Conservation (phyloP, 2,797 vertebrate genomes). For the Galago senegalensis region DNA sequence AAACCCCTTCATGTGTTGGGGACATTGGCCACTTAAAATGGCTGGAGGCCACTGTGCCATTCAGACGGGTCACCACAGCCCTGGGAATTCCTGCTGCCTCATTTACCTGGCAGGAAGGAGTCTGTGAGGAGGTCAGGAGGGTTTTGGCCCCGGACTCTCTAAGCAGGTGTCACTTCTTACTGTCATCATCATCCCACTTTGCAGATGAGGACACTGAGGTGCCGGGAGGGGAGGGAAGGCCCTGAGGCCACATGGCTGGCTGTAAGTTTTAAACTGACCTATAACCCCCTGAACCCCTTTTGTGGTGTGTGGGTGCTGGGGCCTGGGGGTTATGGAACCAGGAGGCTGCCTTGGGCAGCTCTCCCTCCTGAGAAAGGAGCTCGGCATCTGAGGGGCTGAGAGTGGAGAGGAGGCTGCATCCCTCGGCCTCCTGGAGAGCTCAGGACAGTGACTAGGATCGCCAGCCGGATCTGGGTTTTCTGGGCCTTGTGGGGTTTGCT, state of each 20-base stretch:
- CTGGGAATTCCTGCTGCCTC: background rate
- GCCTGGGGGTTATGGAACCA: background rate
- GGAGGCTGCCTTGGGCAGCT: background rate
- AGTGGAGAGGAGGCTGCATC: too few relatives aligned
- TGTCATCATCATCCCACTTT: background rate
- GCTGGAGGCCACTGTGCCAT: background rate
- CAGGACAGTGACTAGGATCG: too few relatives aligned
- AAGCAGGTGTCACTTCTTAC: background rate
- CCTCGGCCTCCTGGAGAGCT: too few relatives aligned
- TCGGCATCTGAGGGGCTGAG: too few relatives aligned
- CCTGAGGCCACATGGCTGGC: background rate
- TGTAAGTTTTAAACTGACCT: background rate
- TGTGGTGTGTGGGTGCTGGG: background rate
- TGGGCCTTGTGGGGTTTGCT: too few relatives aligned
- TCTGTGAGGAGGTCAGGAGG: background rate
- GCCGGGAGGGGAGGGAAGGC: background rate
- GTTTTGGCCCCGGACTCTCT: rapidly evolving
- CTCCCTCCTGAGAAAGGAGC: too few relatives aligned
- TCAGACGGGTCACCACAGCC: background rate
- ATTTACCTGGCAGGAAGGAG: too few relatives aligned
- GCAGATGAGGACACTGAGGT: background rate
- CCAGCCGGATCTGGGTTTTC: too few relatives aligned
- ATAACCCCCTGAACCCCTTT: rapidly evolving
- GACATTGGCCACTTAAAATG: background rate
- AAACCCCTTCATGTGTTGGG: background rate